These are phyloP conservation scores for Tympanoctomys barrerae DNA, from an alignment of 2,797 vertebrate genomes.

Conservation along the genomic window DNA sequence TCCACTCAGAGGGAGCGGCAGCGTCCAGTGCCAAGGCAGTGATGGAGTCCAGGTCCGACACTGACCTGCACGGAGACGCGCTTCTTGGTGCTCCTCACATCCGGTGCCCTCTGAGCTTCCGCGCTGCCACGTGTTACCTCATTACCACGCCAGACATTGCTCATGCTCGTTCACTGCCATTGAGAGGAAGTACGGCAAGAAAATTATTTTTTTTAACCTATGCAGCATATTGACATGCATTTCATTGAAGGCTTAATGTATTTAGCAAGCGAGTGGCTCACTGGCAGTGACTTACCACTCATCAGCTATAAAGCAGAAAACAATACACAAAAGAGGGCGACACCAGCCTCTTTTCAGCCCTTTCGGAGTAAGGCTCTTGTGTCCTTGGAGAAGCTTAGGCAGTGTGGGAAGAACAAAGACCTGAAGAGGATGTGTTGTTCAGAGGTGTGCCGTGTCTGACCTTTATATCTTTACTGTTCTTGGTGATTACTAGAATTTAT, in stretches of 20 bases:
- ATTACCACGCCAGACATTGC: conserved; percentile 76
- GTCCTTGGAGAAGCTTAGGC: neutral
- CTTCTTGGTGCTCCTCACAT: conserved; percentile 82
- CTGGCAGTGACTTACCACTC: conserved; percentile 69
- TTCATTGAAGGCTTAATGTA: conserved; percentile 84
- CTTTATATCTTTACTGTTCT: neutral
- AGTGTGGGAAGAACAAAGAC: neutral
- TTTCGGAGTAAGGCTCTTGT: conserved; percentile 13
- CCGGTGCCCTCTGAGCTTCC: conserved; percentile 78
- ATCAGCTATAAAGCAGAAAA: conserved; percentile 73
- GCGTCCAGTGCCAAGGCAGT: conserved; percentile 77
- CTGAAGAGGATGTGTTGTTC: neutral
- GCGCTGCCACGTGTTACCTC: conserved; percentile 79
- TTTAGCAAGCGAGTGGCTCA: conserved; percentile 83
- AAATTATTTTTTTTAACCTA: neutral
- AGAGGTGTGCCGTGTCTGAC: neutral
- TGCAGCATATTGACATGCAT: conserved; percentile 74
- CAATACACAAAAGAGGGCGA: neutral
- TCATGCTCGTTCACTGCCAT: conserved; percentile 77
- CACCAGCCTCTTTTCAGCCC: conserved; percentile 13
- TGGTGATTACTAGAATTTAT: neutral
- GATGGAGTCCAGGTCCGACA: conserved; percentile 78
- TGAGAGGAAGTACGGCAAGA: conserved; percentile 75
- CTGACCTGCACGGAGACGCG: conserved; percentile 81
- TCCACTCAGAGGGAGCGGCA: conserved; percentile 78